A percentile compares a stretch with the other conserved stretches of the same genome.
These are phyloP conservation scores for Myotis lucifugus DNA, from an alignment of 2,113 vertebrate genomes.

Conservation along the genomic window DNA sequence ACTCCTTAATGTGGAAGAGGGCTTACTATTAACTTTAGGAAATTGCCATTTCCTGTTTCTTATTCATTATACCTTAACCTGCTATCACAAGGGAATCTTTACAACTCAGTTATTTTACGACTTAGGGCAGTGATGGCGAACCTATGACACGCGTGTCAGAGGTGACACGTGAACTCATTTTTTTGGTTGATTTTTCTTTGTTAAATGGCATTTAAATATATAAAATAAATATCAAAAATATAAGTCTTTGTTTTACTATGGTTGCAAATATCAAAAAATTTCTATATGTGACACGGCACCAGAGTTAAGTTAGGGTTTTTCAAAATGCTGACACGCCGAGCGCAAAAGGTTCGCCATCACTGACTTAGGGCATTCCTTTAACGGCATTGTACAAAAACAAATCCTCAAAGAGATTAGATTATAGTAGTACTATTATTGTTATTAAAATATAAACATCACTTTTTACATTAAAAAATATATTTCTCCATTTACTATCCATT, in stretches of 20 bases:
- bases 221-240: no score
- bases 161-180: no score
- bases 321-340: no score
- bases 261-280: no score
- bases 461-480: neutral
- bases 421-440: neutral
- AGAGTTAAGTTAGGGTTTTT: no score
- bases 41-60: neutral
- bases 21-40: neutral
- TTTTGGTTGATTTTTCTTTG: no score
- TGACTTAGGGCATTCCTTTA: constrained; percentile 24
- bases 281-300: no score
- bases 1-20: neutral
- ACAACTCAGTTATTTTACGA: constrained; percentile 17
- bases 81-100: constrained; percentile 23
- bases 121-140: neutral
- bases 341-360: no score
- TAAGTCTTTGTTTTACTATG: no score
- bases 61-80: constrained; percentile 33
- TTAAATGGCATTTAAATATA: no score
- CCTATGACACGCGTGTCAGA: no score
- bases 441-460: neutral
- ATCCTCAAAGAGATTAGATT: neutral
- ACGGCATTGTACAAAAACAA: neutral
- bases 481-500: neutral